Percentiles rank a stretch among this genome's conserved stretches.
These are phyloP conservation scores for Gonatopus flavifemur DNA, from an alignment of 1,140 invertebrate genomes.

Conservation along the genomic window DNA sequence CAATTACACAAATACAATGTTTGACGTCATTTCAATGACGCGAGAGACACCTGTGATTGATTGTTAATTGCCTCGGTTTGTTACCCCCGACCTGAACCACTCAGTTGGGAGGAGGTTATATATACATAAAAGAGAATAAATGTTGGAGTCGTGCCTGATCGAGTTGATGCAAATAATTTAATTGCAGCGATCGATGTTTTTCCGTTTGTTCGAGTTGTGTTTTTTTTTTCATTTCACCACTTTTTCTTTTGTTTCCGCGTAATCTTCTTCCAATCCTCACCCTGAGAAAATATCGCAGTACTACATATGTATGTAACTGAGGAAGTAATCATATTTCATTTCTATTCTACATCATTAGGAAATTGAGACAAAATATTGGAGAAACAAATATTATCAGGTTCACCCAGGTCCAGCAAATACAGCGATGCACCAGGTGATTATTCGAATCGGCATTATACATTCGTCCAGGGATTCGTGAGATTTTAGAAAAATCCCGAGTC, in stretches of 20 bases:
- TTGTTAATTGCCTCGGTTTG: conserved; percentile 60
- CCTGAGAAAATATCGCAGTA: no score
- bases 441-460: no score
- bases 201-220: conserved; percentile 11
- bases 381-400: no score
- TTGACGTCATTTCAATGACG: conserved; percentile 60
- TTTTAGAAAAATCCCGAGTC: no score
- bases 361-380: no score
- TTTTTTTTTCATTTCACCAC: no score
- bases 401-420: no score
- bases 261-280: not conserved
- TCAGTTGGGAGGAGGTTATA: not conserved
- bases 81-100: conserved; percentile 44
- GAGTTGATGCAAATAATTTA: conserved; percentile 47
- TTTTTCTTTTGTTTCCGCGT: conserved; percentile 20
- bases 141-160: conserved; percentile 5
- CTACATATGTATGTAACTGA: no score
- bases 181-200: conserved; percentile 50
- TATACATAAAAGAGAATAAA: not conserved
- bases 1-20: conserved; percentile 60
- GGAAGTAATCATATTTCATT: no score
- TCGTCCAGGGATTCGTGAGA: no score
- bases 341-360: no score
- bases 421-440: no score
- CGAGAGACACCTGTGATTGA: conserved; percentile 59